Conservation (phyloP, 2,113 vertebrate species). For the Macrotis lagotis region DNA sequence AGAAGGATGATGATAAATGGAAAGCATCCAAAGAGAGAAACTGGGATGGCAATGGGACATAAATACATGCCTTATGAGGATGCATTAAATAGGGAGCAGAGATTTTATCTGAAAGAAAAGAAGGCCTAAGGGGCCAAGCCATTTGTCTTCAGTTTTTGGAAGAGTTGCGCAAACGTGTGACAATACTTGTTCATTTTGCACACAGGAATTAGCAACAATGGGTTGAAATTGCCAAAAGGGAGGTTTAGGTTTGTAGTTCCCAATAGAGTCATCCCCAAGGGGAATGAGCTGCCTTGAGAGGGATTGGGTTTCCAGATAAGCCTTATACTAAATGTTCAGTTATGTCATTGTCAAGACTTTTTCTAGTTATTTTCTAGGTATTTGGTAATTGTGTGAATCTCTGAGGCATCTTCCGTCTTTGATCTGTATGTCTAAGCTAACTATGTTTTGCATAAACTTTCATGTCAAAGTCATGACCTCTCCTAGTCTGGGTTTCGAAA, state of each 20-base stretch:
- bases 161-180: not conserved
- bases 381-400: not conserved
- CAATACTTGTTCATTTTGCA: not conserved
- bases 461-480: slow-evolving; percentile 70
- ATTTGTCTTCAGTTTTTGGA: not conserved
- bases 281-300: not conserved
- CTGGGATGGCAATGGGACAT: not conserved
- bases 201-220: not conserved
- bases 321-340: not conserved
- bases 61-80: not conserved
- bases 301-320: not conserved
- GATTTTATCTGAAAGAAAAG: not conserved
- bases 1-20: not conserved
- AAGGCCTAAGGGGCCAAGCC: not conserved
- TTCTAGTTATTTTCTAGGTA: too few species aligned
- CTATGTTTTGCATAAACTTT: slow-evolving; percentile 75
- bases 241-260: not conserved
- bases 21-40: not conserved
- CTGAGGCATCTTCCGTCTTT: not conserved
- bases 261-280: not conserved
- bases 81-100: not conserved
- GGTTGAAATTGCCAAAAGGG: not conserved
- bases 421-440: not conserved
- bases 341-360: not conserved
- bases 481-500: slow-evolving; percentile 67